Evolutionary conservation across 2,113 vertebrate genomes (phyloP).

Genomic region (Cyprinodon variegatus): DNA sequence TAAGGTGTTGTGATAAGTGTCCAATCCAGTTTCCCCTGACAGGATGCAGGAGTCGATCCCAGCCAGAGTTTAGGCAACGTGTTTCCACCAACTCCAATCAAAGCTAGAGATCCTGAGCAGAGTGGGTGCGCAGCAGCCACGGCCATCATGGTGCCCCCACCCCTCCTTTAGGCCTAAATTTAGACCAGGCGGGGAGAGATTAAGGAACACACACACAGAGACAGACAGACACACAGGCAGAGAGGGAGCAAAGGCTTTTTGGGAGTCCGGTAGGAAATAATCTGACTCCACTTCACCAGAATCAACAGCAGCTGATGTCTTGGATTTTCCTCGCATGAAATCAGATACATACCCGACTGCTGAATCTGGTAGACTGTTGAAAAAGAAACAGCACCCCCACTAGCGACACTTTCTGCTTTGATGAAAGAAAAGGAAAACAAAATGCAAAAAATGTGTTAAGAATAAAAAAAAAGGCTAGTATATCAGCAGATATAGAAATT

Average conservation of each 20-base stretch:
- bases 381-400: slow-evolving; percentile 73
- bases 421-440: slow-evolving; percentile 65
- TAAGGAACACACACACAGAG: slow-evolving; percentile 15
- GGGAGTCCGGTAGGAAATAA: slow-evolving; percentile 75
- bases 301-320: slow-evolving; percentile 77
- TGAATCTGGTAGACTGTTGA: slow-evolving; percentile 75
- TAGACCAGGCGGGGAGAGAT: slow-evolving; percentile 50
- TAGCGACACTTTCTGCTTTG: slow-evolving; percentile 55
- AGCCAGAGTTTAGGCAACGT: slow-evolving; percentile 71
- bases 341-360: slow-evolving; percentile 72
- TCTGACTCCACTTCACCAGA: slow-evolving; percentile 74
- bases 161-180: slow-evolving; percentile 67
- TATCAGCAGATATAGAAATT: slow-evolving; percentile 72
- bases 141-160: slow-evolving; percentile 52
- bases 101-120: slow-evolving; percentile 49
- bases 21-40: slow-evolving; percentile 74
- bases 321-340: slow-evolving; percentile 77
- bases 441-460: slow-evolving; percentile 67
- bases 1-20: slow-evolving; percentile 80
- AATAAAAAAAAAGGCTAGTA: slow-evolving; percentile 46
- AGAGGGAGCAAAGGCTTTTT: slow-evolving; percentile 48
- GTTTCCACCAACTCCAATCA: slow-evolving; percentile 73
- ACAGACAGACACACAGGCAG: not conserved
- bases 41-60: slow-evolving; percentile 67
- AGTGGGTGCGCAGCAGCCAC: slow-evolving; percentile 52